Percentiles rank a stretch among this genome's conserved stretches.
phyloP scores from a whole-genome alignment of 2,797 vertebrate species.

The Apogon talboti region DNA sequence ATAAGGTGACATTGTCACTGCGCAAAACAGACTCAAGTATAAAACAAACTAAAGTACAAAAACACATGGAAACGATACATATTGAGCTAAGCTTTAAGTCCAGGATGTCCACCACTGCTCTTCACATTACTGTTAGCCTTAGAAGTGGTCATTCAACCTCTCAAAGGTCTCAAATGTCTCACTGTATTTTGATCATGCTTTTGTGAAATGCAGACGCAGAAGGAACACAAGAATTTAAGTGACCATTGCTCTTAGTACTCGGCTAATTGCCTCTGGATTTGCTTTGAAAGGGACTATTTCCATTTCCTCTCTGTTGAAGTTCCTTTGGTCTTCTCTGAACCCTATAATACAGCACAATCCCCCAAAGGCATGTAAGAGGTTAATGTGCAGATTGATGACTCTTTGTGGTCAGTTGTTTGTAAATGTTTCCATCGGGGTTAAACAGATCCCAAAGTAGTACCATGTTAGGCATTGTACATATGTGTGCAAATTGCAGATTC shows the following conservation, averaged over 20 bases:
- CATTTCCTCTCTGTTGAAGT: slow-evolving; percentile 59
- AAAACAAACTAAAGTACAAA: too few species aligned
- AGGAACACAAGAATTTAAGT: slow-evolving; percentile 35
- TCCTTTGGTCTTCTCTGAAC: slow-evolving; percentile 72
- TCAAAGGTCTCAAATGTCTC: slow-evolving; percentile 35
- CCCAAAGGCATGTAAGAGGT: slow-evolving; percentile 71
- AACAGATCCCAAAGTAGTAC: slow-evolving; percentile 74
- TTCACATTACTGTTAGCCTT: not conserved
- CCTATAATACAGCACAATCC: slow-evolving; percentile 69
- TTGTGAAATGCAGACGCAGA: slow-evolving; percentile 42
- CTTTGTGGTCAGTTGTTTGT: slow-evolving; percentile 83
- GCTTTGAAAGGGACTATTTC: slow-evolving; percentile 61
- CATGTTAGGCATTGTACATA: slow-evolving; percentile 75
- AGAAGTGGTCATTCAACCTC: slow-evolving; percentile 27
- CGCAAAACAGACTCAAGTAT: too few species aligned
- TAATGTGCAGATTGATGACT: slow-evolving; percentile 81
- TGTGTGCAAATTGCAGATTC: slow-evolving; percentile 84
- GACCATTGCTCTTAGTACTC: slow-evolving; percentile 49
- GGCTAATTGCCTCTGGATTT: slow-evolving; percentile 47
- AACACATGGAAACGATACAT: too few species aligned
- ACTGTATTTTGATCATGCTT: slow-evolving; percentile 40
- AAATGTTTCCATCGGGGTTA: slow-evolving; percentile 85
- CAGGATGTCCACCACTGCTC: too few species aligned
- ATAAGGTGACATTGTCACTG: too few species aligned
- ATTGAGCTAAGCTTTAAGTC: too few species aligned